Evolutionary conservation across 2,113 vertebrate genomes (phyloP).

Genomic region (Pavo muticus): DNA sequence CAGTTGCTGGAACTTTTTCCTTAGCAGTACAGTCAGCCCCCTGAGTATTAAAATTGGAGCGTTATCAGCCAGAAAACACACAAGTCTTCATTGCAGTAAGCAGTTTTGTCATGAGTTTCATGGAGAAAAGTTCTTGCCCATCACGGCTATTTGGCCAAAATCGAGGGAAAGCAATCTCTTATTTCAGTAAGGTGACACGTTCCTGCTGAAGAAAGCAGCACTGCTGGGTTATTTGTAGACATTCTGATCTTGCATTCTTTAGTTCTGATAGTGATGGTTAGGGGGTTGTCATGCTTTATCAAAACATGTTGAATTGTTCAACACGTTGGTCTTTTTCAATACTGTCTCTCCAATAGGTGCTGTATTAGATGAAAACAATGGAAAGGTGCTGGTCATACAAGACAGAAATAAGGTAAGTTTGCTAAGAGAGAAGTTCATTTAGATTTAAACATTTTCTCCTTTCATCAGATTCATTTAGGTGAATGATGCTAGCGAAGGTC

Average conservation of each 20-base stretch:
- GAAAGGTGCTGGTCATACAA: constrained; percentile 93
- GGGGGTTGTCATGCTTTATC: not conserved
- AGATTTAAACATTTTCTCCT: not conserved
- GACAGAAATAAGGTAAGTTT: constrained; percentile 91
- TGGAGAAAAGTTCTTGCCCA: not conserved
- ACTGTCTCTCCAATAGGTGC: constrained; percentile 81
- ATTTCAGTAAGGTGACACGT: not conserved
- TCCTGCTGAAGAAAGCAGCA: not conserved
- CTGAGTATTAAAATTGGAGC: not conserved
- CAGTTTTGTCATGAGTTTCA: not conserved
- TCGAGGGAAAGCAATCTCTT: not conserved
- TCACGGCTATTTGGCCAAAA: not conserved
- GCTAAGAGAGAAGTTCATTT: not conserved
- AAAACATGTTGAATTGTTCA: not conserved
- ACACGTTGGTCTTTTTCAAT: not conserved
- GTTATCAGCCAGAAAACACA: not conserved
- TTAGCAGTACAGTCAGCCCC: not conserved
- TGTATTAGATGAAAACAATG: constrained; percentile 87
- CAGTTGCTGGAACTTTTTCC: not conserved
- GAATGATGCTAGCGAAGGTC: too few relatives aligned
- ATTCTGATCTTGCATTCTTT: constrained; percentile 19
- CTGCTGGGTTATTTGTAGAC: not conserved
- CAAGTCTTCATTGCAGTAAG: not conserved
- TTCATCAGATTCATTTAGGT: not conserved
- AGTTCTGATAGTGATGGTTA: not conserved